A percentile compares a stretch with the other conserved stretches of the same genome.
These are phyloP conservation scores for Albula goreensis DNA, from an alignment of 2,113 vertebrate genomes.

Conservation along the genomic window DNA sequence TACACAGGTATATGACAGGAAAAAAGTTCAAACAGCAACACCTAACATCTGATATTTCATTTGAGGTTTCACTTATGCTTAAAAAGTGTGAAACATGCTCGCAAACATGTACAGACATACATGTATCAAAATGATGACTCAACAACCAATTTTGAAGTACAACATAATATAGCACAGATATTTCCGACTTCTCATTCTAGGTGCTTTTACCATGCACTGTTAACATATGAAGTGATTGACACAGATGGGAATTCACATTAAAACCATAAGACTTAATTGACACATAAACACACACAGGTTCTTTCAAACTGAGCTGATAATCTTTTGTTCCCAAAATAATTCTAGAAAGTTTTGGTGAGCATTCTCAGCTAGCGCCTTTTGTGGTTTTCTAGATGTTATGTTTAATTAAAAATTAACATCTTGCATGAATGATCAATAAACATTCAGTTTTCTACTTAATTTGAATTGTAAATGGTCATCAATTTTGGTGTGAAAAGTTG, in stretches of 20 bases:
- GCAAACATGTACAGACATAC: neutral
- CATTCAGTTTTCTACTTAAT: neutral
- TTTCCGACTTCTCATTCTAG: neutral
- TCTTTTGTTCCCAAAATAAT: no score
- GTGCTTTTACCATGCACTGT: neutral
- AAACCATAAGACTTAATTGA: conserved; percentile 4
- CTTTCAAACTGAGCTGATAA: no score
- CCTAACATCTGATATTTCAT: neutral
- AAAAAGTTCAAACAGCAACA: neutral
- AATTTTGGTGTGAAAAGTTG: no score
- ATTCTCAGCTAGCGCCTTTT: no score
- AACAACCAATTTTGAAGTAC: neutral
- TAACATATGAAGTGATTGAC: conserved; percentile 12
- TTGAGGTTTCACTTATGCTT: neutral
- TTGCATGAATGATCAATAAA: no score
- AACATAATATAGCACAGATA: neutral
- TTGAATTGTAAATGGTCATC: neutral
- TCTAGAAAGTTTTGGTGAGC: no score
- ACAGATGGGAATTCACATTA: conserved; percentile 15
- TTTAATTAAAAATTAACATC: no score
- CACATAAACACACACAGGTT: neutral
- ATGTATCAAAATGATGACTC: neutral
- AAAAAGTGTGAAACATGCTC: neutral
- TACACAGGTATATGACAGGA: neutral
- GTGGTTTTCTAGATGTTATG: no score